A percentile compares a stretch with the other conserved stretches of the same genome.
phyloP scores from a whole-genome alignment of 2,113 vertebrate genomes.

The Dromaius novaehollandiae region DNA sequence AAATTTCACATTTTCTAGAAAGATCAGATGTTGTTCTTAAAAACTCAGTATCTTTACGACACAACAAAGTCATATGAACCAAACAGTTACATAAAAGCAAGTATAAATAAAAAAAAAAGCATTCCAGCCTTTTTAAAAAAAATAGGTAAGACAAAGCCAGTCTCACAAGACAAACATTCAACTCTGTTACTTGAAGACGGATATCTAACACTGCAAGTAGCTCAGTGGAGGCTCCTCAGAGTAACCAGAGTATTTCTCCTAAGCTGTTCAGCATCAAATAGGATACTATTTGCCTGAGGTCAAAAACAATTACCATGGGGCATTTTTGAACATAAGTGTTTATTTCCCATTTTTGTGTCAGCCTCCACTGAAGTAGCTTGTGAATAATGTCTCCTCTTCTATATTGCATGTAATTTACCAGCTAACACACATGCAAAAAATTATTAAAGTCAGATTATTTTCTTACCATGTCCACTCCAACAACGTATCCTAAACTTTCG shows the following conservation, averaged over 20 bases:
- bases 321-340: neutral
- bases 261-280: constrained; percentile 2
- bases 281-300: neutral
- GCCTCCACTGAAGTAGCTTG: constrained; percentile 64
- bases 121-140: neutral
- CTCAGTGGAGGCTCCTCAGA: constrained; percentile 66
- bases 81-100: neutral
- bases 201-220: constrained; percentile 52
- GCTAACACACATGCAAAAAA: constrained; percentile 66
- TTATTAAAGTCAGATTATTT: constrained; percentile 58
- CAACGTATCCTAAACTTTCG: constrained; percentile 95
- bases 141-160: constrained; percentile 17
- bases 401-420: constrained; percentile 65
- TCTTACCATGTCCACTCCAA: constrained; percentile 98
- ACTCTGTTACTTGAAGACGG: constrained; percentile 9
- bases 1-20: constrained; percentile 28
- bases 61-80: neutral
- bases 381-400: constrained; percentile 22
- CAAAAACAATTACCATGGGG: neutral
- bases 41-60: neutral
- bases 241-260: neutral
- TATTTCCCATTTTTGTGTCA: constrained; percentile 26
- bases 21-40: neutral
- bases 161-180: constrained; percentile 41
- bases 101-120: neutral